Evolutionary conservation across 2,113 vertebrate genomes (phyloP), one percentile per base, ranked within the genome.

Genomic region (Pleuronectes platessa): DNA sequence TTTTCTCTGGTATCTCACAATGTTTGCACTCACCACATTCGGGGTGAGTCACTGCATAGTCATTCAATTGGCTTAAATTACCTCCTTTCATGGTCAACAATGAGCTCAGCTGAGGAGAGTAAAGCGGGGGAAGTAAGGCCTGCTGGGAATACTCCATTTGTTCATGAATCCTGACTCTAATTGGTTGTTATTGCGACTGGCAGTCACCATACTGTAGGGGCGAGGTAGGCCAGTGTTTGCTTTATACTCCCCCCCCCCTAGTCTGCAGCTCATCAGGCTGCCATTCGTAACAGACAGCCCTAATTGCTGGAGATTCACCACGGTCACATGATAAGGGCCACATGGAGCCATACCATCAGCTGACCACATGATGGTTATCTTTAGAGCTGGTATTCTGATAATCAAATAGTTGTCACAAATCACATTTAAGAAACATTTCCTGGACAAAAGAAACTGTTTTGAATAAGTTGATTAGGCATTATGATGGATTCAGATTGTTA

Each of bases 41-140:
- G 80, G 78, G 31, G 82, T 94, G 92, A 94, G 86, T 94, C 92
- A 92, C 72, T 89, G 82, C 90, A 71, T 84, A 93, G 90, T 91
- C 84, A 92, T 93, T 92, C 85, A 81, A 71, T 92, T 92, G 89
- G 86, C 88, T 94, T 90, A 90, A 93, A 92, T 92, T 84, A 90
- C 89, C 92, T 94, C 93, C 92, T 94, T 94, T 94, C 93, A 93
- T 94, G 91, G 92, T 94, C 90, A 94, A 93, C 91, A 93, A 89
- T 92, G 91, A 93, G 92, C 89, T 94, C 90, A 92, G 89, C 88
- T 86, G 90, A 93, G 81, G 86, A 93, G 90, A 79, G 79, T 79
- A 81, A 87, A 89, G 86, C 37, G 68, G 85, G 76, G 89, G 83
- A 86, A 87, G 78, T 78, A 45, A 68, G 78, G 78, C 87, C 78